Conservation (phyloP, 2,888 invertebrate species). For the Erynnis tages region DNA sequence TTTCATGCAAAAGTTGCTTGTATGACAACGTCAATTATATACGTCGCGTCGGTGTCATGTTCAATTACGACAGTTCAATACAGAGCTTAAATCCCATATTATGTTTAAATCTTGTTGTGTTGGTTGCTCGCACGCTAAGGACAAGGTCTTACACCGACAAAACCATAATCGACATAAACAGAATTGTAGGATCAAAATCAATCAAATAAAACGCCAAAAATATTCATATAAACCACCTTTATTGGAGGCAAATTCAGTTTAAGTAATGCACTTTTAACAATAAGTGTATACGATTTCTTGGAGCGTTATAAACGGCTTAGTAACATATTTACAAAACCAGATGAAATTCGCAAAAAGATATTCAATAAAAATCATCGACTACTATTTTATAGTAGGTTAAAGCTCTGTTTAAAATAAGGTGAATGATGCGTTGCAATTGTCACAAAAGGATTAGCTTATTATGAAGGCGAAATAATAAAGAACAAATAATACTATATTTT, state of each 20-base stretch:
- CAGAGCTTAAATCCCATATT: too few species aligned
- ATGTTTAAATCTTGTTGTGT: too few species aligned
- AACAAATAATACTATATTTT: too few species aligned
- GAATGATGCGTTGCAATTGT: not conserved
- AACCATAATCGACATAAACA: too few species aligned
- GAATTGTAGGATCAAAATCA: too few species aligned
- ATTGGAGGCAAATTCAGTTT: conserved; percentile 68
- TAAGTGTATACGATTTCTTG: conserved; percentile 45
- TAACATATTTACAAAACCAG: conserved; percentile 37
- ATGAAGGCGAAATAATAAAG: too few species aligned
- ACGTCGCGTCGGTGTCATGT: too few species aligned
- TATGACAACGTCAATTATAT: too few species aligned
- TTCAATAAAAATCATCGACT: not conserved
- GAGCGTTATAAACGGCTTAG: conserved; percentile 27
- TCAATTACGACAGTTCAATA: too few species aligned
- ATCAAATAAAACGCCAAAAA: conserved; percentile 30
- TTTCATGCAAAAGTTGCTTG: too few species aligned
- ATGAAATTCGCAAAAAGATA: not conserved
- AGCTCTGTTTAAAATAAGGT: not conserved
- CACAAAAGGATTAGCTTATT: not conserved
- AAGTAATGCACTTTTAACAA: conserved; percentile 49
- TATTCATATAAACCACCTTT: conserved; percentile 60
- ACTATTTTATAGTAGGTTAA: conserved; percentile 21
- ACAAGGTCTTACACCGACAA: too few species aligned
- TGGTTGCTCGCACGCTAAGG: too few species aligned